Conservation (phyloP, 1,140 invertebrate species). For the Conus ventricosus region DNA sequence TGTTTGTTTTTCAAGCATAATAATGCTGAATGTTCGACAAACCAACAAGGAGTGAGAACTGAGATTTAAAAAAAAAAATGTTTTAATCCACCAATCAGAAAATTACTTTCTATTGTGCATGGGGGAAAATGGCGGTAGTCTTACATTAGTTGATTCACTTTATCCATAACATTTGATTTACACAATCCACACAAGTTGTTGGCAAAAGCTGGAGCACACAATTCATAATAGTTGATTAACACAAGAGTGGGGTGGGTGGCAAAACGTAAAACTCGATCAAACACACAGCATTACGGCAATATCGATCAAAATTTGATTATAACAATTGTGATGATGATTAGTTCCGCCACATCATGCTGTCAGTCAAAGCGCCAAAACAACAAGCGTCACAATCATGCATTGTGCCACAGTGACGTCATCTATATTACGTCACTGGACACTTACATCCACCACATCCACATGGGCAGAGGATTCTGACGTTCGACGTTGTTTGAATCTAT, state of each 20-base stretch:
- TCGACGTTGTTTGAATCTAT: constrained; percentile 21
- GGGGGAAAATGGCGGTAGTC: no score
- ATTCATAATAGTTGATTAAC: not conserved
- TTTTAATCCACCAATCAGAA: no score
- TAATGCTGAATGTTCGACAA: no score
- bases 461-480: not conserved
- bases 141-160: no score
- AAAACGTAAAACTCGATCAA: not conserved
- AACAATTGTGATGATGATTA: not conserved
- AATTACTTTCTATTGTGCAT: no score
- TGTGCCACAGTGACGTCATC: not conserved
- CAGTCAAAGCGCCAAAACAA: not conserved
- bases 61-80: no score
- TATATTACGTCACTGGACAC: constrained; percentile 2
- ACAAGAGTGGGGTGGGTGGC: not conserved
- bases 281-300: not conserved
- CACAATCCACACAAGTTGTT: not conserved
- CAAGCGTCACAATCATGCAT: not conserved
- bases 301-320: not conserved
- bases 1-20: no score
- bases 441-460: constrained; percentile 9
- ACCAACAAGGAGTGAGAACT: no score
- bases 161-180: not conserved
- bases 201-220: no score
- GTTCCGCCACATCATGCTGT: not conserved